Base-by-base conservation (phyloP, 2,113 vertebrate genomes). In the rat (Rattus norvegicus) region DNA sequence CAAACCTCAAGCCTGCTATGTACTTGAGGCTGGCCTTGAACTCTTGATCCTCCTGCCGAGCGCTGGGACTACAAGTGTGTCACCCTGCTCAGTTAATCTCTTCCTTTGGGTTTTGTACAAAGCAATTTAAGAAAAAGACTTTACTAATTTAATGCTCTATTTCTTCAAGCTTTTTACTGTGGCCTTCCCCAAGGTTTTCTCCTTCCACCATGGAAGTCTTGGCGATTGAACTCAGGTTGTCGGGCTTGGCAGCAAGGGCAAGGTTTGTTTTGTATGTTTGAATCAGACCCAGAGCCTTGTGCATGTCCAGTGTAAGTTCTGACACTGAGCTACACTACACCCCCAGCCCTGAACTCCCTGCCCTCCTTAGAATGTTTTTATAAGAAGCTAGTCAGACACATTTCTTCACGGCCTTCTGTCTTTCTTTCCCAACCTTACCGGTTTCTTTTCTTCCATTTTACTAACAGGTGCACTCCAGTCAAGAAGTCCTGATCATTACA, bases 321-420 rank as follows among this genome's bases (percentile, higher is more conserved):
- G 3, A 36, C 36, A 5, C 17, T 30, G 39, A 19, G 39, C 8
- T 19, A 2, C 22, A 28, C 12, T 4, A 2, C 22, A n/a, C 7
- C 8, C 56, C 43, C 3, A 9, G 1, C 36, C 49, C 56, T 14
- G 8, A n/a, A 88, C 65, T 88, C 6, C 65, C 26, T 7, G 20
- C 17, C 19, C 13, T 14, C 79, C 24, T 83, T 13, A 22, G 81
- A 56, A 16, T 67, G 67, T 69, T 69, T 69, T 69, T 36, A 20
- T 67, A 47, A 89, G 63, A 81, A 93, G 56, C 33, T 47, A 39
- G 13, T 47, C 17, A 73, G 86, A 54, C 8, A 16, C 30, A 43
- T 22, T n/a, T 43, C 67, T 59, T 0, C 47, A 14, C 33, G 16
- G 14, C 52, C 30, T 81, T 49, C 7, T 30, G 13, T 70, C 47